Percentiles rank a stretch among this genome's conserved stretches.
These are phyloP conservation scores for Tanytarsus gracilentus DNA, from an alignment of 2,888 invertebrate species.

Conservation along the genomic window DNA sequence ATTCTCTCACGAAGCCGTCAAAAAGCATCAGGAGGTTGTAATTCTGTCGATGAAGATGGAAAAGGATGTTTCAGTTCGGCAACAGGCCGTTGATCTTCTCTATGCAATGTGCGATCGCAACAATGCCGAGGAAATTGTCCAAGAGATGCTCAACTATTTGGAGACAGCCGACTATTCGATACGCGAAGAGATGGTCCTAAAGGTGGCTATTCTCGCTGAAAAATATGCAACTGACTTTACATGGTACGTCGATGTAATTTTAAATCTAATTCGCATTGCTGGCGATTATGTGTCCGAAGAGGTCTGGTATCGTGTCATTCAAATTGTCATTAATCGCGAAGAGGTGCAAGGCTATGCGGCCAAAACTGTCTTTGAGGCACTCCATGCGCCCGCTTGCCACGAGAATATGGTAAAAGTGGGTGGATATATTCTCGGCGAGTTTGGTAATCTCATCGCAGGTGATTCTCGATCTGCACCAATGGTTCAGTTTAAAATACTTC, in stretches of 20 bases:
- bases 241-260: conserved; percentile 95
- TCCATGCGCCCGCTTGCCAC: conserved; percentile 98
- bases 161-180: conserved; percentile 99
- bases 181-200: conserved; percentile 98
- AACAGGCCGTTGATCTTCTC: conserved; percentile 93
- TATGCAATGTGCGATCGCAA: conserved; percentile 99
- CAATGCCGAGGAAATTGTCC: conserved; percentile 98
- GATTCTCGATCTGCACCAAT: conserved; percentile 94
- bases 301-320: conserved; percentile 99
- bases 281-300: conserved; percentile 99
- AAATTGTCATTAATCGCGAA: conserved; percentile 98
- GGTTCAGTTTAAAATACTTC: conserved; percentile 95
- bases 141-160: conserved; percentile 97
- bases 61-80: conserved; percentile 94
- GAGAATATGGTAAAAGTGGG: conserved; percentile 99
- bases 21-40: conserved; percentile 99
- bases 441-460: conserved; percentile 98
- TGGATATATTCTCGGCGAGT: conserved; percentile 97
- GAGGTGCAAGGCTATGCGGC: conserved; percentile 99
- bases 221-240: conserved; percentile 99
- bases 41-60: conserved; percentile 99
- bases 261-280: conserved; percentile 97
- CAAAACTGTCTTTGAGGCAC: conserved; percentile 97
- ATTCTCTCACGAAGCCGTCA: conserved; percentile 98
- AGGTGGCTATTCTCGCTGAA: conserved; percentile 97